Percentiles rank a stretch among this genome's conserved stretches.
Evolutionary conservation across 2,888 invertebrate genomes (phyloP).

Genomic region (Cheiracanthium punctorium): DNA sequence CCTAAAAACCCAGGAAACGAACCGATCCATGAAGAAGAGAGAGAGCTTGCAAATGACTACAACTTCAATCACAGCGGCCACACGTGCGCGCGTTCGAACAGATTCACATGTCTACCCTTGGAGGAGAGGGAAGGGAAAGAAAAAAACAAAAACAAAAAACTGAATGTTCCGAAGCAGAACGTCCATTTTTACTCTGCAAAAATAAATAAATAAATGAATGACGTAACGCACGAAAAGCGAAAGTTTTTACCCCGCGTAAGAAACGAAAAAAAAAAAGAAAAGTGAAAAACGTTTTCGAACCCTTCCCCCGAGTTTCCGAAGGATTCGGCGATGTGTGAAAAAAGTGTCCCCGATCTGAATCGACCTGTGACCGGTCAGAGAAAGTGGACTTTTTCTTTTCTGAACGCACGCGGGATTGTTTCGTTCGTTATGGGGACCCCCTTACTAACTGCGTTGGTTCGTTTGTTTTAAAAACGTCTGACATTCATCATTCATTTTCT

Average conservation of each 20-base stretch:
- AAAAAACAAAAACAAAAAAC: too few relatives aligned
- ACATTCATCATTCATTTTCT: slow-evolving; percentile 43
- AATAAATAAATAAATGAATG: too few relatives aligned
- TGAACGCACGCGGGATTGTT: neutral
- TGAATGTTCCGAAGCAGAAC: neutral
- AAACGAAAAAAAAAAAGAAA: neutral
- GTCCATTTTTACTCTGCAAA: neutral
- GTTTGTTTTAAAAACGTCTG: slow-evolving; percentile 28
- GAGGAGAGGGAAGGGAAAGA: too few relatives aligned
- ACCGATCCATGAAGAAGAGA: too few relatives aligned
- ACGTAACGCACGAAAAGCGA: neutral
- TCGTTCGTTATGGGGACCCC: slow-evolving; percentile 8
- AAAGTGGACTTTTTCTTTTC: slow-evolving; percentile 29
- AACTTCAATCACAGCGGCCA: too few relatives aligned
- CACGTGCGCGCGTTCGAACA: too few relatives aligned
- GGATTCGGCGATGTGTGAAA: slow-evolving; percentile 35
- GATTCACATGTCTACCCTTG: too few relatives aligned
- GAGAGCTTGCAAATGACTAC: too few relatives aligned
- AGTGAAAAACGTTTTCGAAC: too few relatives aligned
- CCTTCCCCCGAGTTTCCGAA: neutral
- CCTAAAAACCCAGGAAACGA: too few relatives aligned
- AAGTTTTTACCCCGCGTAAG: too few relatives aligned
- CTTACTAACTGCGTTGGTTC: neutral
- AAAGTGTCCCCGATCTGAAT: slow-evolving; percentile 50
- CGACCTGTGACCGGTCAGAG: slow-evolving; percentile 51